Conservation (phyloP, 2,113 vertebrate genomes). For the Ophthalmolycus amberensis region DNA sequence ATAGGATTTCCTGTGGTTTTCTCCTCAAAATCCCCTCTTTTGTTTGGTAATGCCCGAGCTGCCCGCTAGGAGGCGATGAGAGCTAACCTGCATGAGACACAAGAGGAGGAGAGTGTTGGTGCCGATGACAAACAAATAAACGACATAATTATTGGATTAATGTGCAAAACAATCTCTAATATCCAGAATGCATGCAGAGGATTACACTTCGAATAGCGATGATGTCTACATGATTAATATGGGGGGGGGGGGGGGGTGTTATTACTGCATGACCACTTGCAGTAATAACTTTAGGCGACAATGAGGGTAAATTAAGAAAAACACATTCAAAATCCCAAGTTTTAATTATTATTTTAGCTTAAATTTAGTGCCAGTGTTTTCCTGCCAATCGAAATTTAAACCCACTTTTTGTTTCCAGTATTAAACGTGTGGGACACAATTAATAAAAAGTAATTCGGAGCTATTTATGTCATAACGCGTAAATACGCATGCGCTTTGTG, state of each 20-base stretch:
- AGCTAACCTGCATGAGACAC: conserved; percentile 46
- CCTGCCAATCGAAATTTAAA: background rate
- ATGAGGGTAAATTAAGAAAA: background rate
- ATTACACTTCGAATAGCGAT: background rate
- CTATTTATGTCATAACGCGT: background rate
- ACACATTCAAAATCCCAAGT: background rate
- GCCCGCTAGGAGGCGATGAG: conserved; percentile 63
- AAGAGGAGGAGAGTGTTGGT: background rate
- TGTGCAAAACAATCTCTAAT: background rate
- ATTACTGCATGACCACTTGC: background rate
- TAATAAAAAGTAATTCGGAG: background rate
- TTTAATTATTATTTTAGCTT: background rate
- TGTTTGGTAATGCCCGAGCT: conserved; percentile 6
- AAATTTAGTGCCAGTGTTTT: background rate
- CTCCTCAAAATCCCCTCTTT: conserved; percentile 17
- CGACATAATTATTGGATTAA: background rate
- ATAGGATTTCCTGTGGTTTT: conserved; percentile 63
- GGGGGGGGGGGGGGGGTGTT: too few relatives aligned
- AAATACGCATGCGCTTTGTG: background rate
- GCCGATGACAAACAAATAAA: background rate
- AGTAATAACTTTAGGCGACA: background rate
- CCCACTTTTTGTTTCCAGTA: background rate
- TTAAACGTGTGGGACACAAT: background rate
- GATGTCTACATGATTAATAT: conserved; percentile 1
- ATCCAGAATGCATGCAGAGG: background rate